Evolutionary conservation across 2,113 vertebrate species (phyloP).

Genomic region (Cyprinodon brontotheroides): DNA sequence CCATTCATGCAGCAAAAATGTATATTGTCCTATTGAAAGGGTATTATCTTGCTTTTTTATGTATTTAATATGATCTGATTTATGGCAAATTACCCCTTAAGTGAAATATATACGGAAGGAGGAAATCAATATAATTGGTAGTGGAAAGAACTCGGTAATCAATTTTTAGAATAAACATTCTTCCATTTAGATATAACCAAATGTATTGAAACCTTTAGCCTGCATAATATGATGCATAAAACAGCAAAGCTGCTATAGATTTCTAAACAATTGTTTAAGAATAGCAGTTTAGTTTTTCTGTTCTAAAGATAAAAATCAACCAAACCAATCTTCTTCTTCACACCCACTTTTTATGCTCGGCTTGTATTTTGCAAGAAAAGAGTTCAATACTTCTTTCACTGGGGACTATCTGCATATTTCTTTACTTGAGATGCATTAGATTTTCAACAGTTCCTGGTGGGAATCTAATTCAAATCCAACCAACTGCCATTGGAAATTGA

Average conservation of each 20-base stretch:
- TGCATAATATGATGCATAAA: background rate
- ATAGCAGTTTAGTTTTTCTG: background rate
- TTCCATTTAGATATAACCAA: background rate
- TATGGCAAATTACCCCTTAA: too few relatives aligned
- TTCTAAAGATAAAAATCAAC: background rate
- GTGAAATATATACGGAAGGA: too few relatives aligned
- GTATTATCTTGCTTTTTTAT: too few relatives aligned
- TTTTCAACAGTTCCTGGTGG: constrained; percentile 66
- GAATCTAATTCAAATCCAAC: constrained; percentile 75
- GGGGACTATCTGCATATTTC: constrained; percentile 59
- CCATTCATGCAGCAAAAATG: too few relatives aligned
- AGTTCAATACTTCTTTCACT: constrained; percentile 51
- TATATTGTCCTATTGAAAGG: too few relatives aligned
- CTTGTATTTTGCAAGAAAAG: constrained; percentile 55
- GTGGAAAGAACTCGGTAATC: too few relatives aligned
- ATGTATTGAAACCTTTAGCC: background rate
- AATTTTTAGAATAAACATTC: too few relatives aligned
- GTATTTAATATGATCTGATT: too few relatives aligned
- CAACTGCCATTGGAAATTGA: constrained; percentile 69
- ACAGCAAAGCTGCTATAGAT: background rate
- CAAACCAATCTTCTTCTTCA: background rate
- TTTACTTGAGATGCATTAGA: constrained; percentile 76
- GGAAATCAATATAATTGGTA: too few relatives aligned
- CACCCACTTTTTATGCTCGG: constrained; percentile 31
- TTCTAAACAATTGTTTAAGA: background rate